Evolutionary conservation across 2,113 vertebrate genomes (phyloP).

Genomic region (Notothenia coriiceps): DNA sequence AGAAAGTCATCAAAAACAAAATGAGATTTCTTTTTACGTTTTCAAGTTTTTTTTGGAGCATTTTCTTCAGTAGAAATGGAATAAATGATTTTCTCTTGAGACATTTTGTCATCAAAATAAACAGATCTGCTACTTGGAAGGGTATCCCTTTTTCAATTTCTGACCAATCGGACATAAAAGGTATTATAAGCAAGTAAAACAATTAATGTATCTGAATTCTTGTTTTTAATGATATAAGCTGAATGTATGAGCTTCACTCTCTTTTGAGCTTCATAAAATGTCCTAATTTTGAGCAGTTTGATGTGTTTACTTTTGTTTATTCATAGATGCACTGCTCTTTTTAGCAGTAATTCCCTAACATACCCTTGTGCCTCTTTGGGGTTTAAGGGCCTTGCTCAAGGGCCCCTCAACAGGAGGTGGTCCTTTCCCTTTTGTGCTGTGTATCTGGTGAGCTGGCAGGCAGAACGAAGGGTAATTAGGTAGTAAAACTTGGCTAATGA

Average conservation of each 20-base stretch:
- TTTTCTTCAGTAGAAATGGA: not conserved
- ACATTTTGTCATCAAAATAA: not conserved
- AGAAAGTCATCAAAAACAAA: not conserved
- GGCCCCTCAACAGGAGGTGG: constrained; percentile 20
- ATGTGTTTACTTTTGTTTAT: not conserved
- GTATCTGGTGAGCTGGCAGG: constrained; percentile 54
- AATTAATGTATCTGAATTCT: not conserved
- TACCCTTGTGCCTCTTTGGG: not conserved
- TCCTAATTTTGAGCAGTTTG: not conserved
- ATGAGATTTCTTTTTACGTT: no score
- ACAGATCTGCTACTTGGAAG: not conserved
- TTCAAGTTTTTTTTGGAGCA: not conserved
- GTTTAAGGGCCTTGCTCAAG: constrained; percentile 44
- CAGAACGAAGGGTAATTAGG: constrained; percentile 63
- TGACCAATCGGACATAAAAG: not conserved
- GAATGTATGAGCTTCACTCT: not conserved
- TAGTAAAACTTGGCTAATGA: constrained; percentile 68
- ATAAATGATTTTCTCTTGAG: not conserved
- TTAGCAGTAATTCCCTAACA: not conserved
- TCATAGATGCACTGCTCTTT: not conserved
- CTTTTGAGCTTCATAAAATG: not conserved
- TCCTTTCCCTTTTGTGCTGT: constrained; percentile 24
- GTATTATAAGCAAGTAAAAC: not conserved
- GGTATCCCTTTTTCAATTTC: not conserved
- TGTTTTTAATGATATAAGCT: not conserved